Conservation (phyloP, 2,113 vertebrate species). For the Chinchilla lanigera region DNA sequence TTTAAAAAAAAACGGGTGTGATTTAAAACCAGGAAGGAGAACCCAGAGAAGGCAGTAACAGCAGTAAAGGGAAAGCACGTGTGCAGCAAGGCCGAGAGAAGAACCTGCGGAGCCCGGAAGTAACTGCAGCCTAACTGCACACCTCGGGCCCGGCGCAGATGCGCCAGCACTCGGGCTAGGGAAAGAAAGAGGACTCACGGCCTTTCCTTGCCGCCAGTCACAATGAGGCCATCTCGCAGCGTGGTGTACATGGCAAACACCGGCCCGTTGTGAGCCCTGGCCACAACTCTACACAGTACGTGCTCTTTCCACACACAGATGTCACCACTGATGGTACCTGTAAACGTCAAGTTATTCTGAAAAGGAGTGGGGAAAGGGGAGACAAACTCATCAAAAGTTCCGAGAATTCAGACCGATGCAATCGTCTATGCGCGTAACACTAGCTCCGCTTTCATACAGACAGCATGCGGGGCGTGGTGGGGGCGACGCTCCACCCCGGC, state of each 20-base stretch:
- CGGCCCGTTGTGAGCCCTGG: conserved; percentile 98
- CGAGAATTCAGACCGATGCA: conserved; percentile 68
- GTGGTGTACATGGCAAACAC: conserved; percentile 99
- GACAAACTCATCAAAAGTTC: conserved; percentile 84
- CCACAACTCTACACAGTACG: conserved; percentile 96
- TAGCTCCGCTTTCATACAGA: background rate
- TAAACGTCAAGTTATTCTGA: conserved; percentile 99
- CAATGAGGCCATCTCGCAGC: conserved; percentile 96
- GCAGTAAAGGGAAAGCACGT: background rate
- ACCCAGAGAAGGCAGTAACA: no score
- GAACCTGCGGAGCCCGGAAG: rapidly evolving
- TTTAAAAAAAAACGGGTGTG: background rate
- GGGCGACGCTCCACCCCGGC: rapidly evolving
- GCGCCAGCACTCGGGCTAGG: background rate
- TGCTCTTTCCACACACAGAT: conserved; percentile 99
- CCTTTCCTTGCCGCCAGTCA: conserved; percentile 98
- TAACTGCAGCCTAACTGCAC: background rate
- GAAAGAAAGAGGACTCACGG: conserved; percentile 90
- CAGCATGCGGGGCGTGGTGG: background rate
- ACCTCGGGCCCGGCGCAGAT: rapidly evolving
- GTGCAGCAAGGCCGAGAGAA: background rate
- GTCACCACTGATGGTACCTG: conserved; percentile 99
- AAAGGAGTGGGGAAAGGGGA: conserved; percentile 88
- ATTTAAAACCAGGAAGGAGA: background rate
- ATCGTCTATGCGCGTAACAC: background rate